Base-by-base conservation (phyloP, 2,797 vertebrate species). In the Argyrosomus regius region DNA sequence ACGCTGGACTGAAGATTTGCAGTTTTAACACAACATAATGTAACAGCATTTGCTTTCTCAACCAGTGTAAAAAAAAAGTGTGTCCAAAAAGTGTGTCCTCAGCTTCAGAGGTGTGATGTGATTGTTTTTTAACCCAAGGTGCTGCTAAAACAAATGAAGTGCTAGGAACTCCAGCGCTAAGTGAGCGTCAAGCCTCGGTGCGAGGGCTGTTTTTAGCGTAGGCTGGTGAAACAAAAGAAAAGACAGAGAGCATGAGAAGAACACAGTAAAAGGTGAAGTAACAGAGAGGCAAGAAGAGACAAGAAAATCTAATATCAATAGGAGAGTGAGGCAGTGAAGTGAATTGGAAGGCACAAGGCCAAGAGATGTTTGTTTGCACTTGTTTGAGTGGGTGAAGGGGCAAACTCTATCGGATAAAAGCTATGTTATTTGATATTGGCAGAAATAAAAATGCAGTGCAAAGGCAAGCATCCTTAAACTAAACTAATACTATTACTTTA, bases 101-200 rank as follows among this genome's bases (percentile, higher is more conserved):
- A 82, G 77, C 49, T 69, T 41, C 35, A 77, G 59, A 87, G 64
- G 82, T 82, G 66, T 64, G 74, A 85, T 41, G 26, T 64, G 68
- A 78, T 81, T 81, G 71, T 87, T 88, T 78, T 39, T 86, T 79
- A 79, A 81, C 78, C 72, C 5, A 20, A 81, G 76, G 77, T 69
- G 75, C 56, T 77, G 69, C 83, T 80, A 71, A 86, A 87, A 83
- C 80, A 92, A 89, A 93, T 88, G 24, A 90, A 90, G 84, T 84
- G 88, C 77, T 76, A 87, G 83, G 77, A 90, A 83, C 77, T 83
- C 52, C 72, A 52, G 78, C 2, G 67, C 64, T 70, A 85, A 87
- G 80, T 67, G 79, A 88, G 87, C 45, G 45, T 76, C 86, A 83
- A 8, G 78, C 85, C 69, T 78, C 80, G 62, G 78, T 3, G 52